Conservation (phyloP, 2,888 invertebrate genomes). For the Poecilobothrus nobilitatus region DNA sequence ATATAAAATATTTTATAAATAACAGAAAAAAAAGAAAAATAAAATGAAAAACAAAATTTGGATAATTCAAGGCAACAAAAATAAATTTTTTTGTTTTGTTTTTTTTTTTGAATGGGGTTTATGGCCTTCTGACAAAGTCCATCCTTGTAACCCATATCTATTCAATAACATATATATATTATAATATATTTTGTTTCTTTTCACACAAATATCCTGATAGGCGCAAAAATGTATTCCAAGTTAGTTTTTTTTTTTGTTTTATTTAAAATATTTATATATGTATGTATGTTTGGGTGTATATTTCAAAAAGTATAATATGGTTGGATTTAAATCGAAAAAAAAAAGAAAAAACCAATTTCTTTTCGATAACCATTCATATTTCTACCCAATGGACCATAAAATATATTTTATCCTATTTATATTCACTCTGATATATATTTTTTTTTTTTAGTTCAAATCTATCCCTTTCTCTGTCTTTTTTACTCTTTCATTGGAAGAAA, state of each 20-base stretch:
- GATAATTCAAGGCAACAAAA: too few species aligned
- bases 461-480: slow-evolving; percentile 25
- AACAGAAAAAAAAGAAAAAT: too few species aligned
- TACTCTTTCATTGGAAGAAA: slow-evolving; percentile 26
- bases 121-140: background rate
- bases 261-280: background rate
- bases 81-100: too few species aligned
- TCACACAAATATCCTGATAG: background rate
- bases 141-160: background rate
- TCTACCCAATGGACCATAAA: slow-evolving; percentile 31
- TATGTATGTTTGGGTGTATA: background rate
- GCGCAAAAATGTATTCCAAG: background rate
- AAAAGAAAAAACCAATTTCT: background rate
- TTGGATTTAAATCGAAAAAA: too few species aligned
- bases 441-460: background rate
- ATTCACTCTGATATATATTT: slow-evolving; percentile 22
- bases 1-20: too few species aligned
- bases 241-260: background rate
- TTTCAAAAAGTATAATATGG: background rate
- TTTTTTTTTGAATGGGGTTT: too few species aligned
- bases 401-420: slow-evolving; percentile 30
- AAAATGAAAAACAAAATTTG: too few species aligned
- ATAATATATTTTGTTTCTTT: background rate
- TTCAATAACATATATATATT: background rate
- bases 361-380: slow-evolving; percentile 28